A percentile compares a stretch with the other conserved stretches of the same genome.
Conservation (phyloP, 2,113 vertebrate genomes). For the Stigmatopora nigra region DNA sequence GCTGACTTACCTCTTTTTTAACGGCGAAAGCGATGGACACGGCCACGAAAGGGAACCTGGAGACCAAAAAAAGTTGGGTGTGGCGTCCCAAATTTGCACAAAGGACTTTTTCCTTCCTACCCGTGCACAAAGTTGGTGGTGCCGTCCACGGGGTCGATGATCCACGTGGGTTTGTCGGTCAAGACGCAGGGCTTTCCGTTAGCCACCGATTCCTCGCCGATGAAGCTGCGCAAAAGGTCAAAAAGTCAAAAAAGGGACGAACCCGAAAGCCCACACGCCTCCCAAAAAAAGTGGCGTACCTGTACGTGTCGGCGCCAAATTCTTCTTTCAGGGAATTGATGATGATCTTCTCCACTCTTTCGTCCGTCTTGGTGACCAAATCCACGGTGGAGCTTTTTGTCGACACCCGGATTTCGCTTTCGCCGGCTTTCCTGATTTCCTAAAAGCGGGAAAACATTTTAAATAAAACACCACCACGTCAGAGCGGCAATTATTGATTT, state of each 20-base stretch:
- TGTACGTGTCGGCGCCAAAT: slow-evolving; percentile 76
- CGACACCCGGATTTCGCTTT: slow-evolving; percentile 78
- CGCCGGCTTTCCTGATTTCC: slow-evolving; percentile 80
- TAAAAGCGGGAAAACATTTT: slow-evolving; percentile 27
- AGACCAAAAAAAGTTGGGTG: background rate
- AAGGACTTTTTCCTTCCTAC: slow-evolving; percentile 49
- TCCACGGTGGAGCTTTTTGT: slow-evolving; percentile 90
- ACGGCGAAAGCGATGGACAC: slow-evolving; percentile 93
- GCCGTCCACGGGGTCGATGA: slow-evolving; percentile 92
- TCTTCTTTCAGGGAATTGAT: slow-evolving; percentile 79
- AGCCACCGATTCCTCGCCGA: slow-evolving; percentile 93
- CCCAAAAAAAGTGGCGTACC: slow-evolving; percentile 54
- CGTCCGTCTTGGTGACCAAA: slow-evolving; percentile 89
- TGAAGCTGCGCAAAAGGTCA: slow-evolving; percentile 73
- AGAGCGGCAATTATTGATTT: no score
- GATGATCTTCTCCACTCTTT: slow-evolving; percentile 92
- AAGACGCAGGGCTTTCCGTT: slow-evolving; percentile 76
- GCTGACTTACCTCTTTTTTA: slow-evolving; percentile 77
- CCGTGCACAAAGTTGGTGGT: slow-evolving; percentile 96
- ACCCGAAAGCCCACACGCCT: background rate
- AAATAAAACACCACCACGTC: background rate
- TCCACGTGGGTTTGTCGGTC: slow-evolving; percentile 89
- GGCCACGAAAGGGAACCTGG: slow-evolving; percentile 90
- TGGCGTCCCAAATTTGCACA: background rate
- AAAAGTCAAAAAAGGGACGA: no score